Conservation (phyloP, 2,113 vertebrate genomes). For the Pseudopipra pipra region DNA sequence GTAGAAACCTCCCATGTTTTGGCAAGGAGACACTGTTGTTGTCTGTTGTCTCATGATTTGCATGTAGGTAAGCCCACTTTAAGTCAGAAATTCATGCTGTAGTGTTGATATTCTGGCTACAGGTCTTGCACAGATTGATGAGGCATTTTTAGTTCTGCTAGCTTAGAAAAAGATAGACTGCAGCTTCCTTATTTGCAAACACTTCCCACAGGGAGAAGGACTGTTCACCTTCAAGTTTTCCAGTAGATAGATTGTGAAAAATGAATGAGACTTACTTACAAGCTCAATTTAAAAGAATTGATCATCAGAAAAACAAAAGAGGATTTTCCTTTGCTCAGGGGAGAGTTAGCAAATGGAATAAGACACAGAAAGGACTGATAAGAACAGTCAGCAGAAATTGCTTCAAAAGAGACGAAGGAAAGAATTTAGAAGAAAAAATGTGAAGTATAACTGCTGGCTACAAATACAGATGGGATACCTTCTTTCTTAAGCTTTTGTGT, state of each 20-base stretch:
- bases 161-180: neutral
- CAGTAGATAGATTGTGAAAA: neutral
- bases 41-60: neutral
- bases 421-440: neutral
- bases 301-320: neutral
- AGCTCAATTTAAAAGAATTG: conserved; percentile 17
- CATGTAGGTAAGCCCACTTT: neutral
- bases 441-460: neutral
- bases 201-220: neutral
- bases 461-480: neutral
- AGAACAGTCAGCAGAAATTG: neutral
- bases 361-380: neutral
- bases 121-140: neutral
- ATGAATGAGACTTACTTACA: neutral
- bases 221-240: neutral
- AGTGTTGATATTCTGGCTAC: neutral
- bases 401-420: neutral
- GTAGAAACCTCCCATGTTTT: neutral
- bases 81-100: neutral
- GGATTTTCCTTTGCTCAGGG: neutral
- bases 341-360: neutral
- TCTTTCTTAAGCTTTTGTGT: neutral
- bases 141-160: neutral
- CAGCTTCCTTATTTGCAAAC: neutral
- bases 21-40: neutral